Evolutionary conservation across 2,888 invertebrate species (phyloP), one percentile per base, ranked within the genome.

Genomic region (Amphipoea oculea): DNA sequence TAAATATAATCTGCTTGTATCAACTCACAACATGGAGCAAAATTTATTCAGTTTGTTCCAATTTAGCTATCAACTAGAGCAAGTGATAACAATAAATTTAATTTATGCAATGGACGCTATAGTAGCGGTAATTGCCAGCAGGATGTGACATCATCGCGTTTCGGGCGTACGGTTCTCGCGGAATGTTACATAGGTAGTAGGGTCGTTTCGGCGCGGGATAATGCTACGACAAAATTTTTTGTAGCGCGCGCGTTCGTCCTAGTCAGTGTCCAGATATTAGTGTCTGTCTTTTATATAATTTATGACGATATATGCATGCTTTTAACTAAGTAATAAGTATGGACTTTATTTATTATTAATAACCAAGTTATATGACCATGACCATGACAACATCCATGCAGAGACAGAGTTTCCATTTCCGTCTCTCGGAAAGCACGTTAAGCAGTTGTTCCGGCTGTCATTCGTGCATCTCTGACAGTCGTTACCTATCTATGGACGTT

Each of bases 41-140:
- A 79, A 60, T 78, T 83, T n/a, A 67, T 62, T n/a, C 42, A 29
- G 51, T 65, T 62, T 40, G 71, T 62, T 54, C 85, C 73, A 81
- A 81, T 83, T 74, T 51, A 57, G 20, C 48, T 23, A 54, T 54
- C 60, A 85, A 68, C 67, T 83, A 60, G 74, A 29, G 29, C 72
- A 60, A 65, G 48, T 86, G 82, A 75, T 72, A 85, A 81, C 82
- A 85, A 85, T 69, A 69, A 79, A 85, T 60, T 72, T 69, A 86
- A 83, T 65, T 75, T 82, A 82, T 74, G 63, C 40, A 60, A 54
- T 45, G 45, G 76, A 65, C 40, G 63, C 40, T 62, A 62, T 7
- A 36, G 62, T 51, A 71, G n/a, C 62, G 63, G 62, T 71, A 68
- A 54, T 65, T 51, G 51, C 51, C n/a, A 23, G 42, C 60, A 69